A percentile compares a stretch with the other conserved stretches of the same genome.
Conservation (phyloP, 2,797 vertebrate species). For the Chelon auratus region DNA sequence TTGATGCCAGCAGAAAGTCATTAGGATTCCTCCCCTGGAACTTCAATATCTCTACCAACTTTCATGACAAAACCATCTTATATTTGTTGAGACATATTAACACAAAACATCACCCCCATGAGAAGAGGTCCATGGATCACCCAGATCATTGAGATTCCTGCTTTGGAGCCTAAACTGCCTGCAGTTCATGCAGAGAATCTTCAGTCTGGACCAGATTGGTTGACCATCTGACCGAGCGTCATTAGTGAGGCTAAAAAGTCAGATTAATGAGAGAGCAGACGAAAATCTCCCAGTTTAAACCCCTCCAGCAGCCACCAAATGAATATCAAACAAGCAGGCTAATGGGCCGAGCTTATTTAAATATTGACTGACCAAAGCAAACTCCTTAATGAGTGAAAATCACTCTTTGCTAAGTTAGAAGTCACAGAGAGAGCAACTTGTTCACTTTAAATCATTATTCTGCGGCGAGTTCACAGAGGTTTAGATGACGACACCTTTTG, state of each 20-base stretch:
- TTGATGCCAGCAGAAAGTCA: not conserved
- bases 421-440: constrained; percentile 24
- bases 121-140: not conserved
- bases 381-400: constrained; percentile 59
- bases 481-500: constrained; percentile 30
- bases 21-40: not conserved
- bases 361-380: constrained; percentile 71
- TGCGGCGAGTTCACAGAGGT: constrained; percentile 37
- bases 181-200: constrained; percentile 4
- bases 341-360: constrained; percentile 56
- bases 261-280: constrained; percentile 40
- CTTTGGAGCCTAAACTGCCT: no score
- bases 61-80: not conserved
- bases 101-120: no score
- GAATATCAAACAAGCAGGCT: constrained; percentile 59
- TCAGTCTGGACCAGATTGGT: not conserved
- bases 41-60: not conserved
- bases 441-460: constrained; percentile 33
- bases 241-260: constrained; percentile 30
- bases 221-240: not conserved
- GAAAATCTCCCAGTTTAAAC: constrained; percentile 40
- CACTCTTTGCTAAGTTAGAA: constrained; percentile 32
- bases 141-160: not conserved
- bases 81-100: no score
- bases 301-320: constrained; percentile 39